Evolutionary conservation across 2,888 invertebrate genomes (phyloP).

Genomic region (Drosophila kokeensis): DNA sequence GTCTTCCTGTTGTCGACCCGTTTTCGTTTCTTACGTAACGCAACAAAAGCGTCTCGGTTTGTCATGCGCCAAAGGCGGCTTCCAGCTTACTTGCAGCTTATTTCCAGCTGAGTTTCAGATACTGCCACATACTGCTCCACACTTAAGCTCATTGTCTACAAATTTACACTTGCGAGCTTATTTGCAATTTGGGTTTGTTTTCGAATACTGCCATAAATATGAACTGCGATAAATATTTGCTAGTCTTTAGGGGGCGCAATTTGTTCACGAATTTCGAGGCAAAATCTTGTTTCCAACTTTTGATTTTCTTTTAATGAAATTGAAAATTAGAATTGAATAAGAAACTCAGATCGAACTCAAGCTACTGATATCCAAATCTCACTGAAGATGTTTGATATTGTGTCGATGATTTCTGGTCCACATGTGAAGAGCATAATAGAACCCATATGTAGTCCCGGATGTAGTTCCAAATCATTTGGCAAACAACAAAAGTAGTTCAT

Average conservation of each 20-base stretch:
- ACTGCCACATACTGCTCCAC: neutral
- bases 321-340: neutral
- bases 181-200: neutral
- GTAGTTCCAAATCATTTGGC: neutral
- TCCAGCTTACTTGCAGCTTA: neutral
- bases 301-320: neutral
- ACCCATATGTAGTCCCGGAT: neutral
- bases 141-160: neutral
- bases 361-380: neutral
- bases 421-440: neutral
- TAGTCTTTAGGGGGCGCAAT: no score
- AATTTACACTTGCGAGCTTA: neutral
- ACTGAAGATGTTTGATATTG: neutral
- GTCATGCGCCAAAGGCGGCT: slow-evolving; percentile 40
- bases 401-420: neutral
- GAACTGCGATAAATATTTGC: neutral
- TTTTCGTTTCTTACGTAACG: slow-evolving; percentile 49
- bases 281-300: neutral
- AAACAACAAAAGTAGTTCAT: neutral
- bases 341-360: neutral
- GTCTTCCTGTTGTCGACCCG: slow-evolving; percentile 63
- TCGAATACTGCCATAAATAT: neutral
- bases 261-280: neutral
- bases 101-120: slow-evolving; percentile 16
- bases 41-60: slow-evolving; percentile 13